These are phyloP conservation scores for Atta colombica DNA, from an alignment of 1,140 invertebrate species.

Conservation along the genomic window DNA sequence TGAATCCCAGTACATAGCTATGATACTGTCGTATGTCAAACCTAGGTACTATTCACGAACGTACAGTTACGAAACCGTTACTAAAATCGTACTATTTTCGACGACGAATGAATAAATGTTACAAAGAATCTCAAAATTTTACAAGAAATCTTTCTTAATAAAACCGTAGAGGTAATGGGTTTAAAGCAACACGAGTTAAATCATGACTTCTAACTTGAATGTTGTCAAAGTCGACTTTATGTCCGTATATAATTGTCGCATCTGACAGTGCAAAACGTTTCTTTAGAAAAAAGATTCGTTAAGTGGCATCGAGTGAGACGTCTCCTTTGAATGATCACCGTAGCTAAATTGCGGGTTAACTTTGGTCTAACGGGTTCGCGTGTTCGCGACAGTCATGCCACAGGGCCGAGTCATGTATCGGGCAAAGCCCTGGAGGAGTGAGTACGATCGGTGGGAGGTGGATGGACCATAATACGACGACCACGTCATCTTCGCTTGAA, in stretches of 20 bases:
- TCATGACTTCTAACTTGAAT: conserved; percentile 48
- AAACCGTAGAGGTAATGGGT: not conserved
- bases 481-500: conserved; percentile 69
- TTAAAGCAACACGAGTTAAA: not conserved
- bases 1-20: conserved; percentile 15
- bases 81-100: not conserved
- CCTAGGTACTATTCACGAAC: conserved; percentile 7
- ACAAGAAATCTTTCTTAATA: not conserved
- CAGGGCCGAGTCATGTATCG: conserved; percentile 73
- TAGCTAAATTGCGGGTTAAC: conserved; percentile 81
- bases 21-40: conserved; percentile 37
- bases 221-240: conserved; percentile 44
- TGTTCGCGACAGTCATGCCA: conserved; percentile 81
- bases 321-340: conserved; percentile 76
- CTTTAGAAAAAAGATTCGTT: conserved; percentile 67
- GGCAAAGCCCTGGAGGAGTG: conserved; percentile 55
- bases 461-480: conserved; percentile 67
- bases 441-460: conserved; percentile 53
- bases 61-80: not conserved
- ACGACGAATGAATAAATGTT: not conserved
- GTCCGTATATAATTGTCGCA: conserved; percentile 64
- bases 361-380: conserved; percentile 77
- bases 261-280: conserved; percentile 59
- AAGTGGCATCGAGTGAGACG: conserved; percentile 79
- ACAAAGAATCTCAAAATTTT: not conserved